phyloP scores from a whole-genome alignment of 2,888 invertebrate genomes.

The Tyria jacobaeae region DNA sequence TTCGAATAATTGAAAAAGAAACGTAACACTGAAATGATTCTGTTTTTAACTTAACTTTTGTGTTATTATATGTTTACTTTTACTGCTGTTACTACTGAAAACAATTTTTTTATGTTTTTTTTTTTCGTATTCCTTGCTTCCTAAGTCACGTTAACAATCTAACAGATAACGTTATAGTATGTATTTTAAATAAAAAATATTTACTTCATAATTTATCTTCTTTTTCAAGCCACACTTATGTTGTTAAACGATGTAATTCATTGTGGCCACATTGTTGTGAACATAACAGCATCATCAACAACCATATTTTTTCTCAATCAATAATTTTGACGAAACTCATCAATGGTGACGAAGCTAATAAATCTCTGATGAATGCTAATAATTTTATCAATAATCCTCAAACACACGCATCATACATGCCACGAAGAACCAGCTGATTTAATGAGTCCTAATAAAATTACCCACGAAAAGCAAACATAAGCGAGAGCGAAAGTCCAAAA shows the following conservation, averaged over 20 bases:
- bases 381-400: conserved; percentile 29
- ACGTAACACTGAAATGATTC: background rate
- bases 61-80: too few species aligned
- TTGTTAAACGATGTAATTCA: too few species aligned
- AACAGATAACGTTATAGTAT: too few species aligned
- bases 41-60: background rate
- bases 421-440: conserved; percentile 55
- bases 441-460: conserved; percentile 73
- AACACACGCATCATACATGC: conserved; percentile 34
- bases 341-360: conserved; percentile 39
- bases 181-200: too few species aligned
- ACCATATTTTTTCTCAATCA: background rate
- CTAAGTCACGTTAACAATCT: too few species aligned
- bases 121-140: too few species aligned
- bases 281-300: background rate
- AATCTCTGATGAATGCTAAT: conserved; percentile 31
- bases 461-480: conserved; percentile 72
- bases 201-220: too few species aligned
- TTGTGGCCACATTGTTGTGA: too few species aligned
- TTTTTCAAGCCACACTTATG: too few species aligned
- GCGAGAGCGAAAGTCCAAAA: conserved; percentile 67
- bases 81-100: too few species aligned
- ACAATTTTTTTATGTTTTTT: too few species aligned
- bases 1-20: background rate
- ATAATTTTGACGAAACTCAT: conserved; percentile 14